Evolutionary conservation across 1,140 invertebrate genomes (phyloP).

Genomic region (Caerostris extrusa): DNA sequence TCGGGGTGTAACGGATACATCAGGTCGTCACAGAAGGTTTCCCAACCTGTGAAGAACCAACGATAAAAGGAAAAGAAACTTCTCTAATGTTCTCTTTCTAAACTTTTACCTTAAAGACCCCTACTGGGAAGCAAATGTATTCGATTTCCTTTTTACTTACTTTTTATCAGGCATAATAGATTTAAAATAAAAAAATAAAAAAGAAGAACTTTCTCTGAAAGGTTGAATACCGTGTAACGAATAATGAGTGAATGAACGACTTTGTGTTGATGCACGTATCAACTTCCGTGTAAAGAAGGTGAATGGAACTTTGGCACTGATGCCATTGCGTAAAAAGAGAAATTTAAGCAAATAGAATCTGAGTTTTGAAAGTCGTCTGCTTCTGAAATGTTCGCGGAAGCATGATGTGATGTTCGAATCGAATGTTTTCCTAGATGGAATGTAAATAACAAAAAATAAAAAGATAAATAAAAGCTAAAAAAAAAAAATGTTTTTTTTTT

Average conservation of each 20-base stretch:
- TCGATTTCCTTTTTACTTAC: background rate
- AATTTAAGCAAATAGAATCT: conserved; percentile 20
- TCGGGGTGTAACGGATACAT: conserved; percentile 15
- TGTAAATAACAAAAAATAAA: too few relatives aligned
- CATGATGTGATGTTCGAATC: background rate
- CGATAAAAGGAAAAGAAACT: background rate
- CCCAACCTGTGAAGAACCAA: background rate
- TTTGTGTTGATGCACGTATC: conserved; percentile 14
- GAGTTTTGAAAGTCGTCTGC: background rate
- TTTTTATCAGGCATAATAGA: conserved; percentile 1
- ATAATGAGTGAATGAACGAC: conserved; percentile 33
- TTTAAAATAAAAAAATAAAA: background rate
- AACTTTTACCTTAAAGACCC: background rate
- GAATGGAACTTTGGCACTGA: background rate
- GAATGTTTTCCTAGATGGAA: too few relatives aligned
- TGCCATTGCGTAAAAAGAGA: background rate
- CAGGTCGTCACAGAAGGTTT: conserved; percentile 1
- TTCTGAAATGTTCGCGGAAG: conserved; percentile 7
- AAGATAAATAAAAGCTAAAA: too few relatives aligned
- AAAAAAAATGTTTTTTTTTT: too few relatives aligned
- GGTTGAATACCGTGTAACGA: conserved; percentile 31
- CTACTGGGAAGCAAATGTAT: conserved; percentile 8
- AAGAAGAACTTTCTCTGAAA: background rate
- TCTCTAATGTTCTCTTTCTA: background rate
- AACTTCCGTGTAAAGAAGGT: conserved; percentile 36